Conservation (phyloP, 1,140 invertebrate species). For the Micrasema minimum region DNA sequence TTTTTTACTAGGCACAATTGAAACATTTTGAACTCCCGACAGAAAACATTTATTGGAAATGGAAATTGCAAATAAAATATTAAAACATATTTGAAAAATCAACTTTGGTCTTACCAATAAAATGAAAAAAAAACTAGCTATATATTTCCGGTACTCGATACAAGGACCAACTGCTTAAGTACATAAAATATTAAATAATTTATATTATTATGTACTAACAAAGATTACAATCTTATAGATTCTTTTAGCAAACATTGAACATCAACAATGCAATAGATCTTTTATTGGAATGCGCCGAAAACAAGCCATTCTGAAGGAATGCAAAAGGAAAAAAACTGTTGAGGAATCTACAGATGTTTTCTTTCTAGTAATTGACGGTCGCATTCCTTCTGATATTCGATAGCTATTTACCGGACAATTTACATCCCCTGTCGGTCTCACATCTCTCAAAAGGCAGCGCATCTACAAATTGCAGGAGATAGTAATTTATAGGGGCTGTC, state of each 20-base stretch:
- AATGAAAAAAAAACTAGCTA: too few relatives aligned
- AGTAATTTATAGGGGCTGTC: slow-evolving; percentile 39
- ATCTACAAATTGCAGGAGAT: slow-evolving; percentile 36
- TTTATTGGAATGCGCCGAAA: slow-evolving; percentile 7
- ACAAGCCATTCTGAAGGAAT: slow-evolving; percentile 18
- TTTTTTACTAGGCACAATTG: too few relatives aligned
- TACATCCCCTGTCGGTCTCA: slow-evolving; percentile 40
- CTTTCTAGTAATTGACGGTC: slow-evolving; percentile 14
- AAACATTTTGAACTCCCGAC: too few relatives aligned
- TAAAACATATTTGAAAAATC: too few relatives aligned
- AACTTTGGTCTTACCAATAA: too few relatives aligned
- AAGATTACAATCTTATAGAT: not conserved
- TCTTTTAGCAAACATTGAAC: not conserved
- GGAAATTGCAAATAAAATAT: too few relatives aligned
- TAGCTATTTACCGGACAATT: slow-evolving; percentile 36
- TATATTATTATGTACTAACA: not conserved
- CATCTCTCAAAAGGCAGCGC: slow-evolving; percentile 28
- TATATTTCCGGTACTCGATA: too few relatives aligned
- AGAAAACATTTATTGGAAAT: too few relatives aligned
- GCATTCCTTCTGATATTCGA: slow-evolving; percentile 41
- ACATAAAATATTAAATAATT: too few relatives aligned
- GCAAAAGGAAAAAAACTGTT: slow-evolving; percentile 15
- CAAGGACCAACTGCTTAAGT: too few relatives aligned
- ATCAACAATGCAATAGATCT: slow-evolving; percentile 16
- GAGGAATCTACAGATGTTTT: slow-evolving; percentile 1